Evolutionary conservation across 2,888 invertebrate genomes (phyloP).

Genomic region (Oxystoma pomonae): DNA sequence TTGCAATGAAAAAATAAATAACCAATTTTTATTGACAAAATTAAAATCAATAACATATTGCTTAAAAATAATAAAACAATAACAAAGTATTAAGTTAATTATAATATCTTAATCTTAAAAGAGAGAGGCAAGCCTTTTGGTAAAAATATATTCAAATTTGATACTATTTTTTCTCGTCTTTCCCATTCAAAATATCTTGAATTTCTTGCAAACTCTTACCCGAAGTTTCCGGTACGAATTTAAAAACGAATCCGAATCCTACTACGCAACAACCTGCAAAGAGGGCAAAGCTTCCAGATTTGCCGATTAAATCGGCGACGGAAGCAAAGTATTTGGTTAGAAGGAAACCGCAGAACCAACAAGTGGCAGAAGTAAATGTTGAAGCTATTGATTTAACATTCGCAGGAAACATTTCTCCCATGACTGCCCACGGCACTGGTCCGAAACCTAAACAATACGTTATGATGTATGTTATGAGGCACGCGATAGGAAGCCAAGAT

Average conservation of each 20-base stretch:
- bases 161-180: not conserved
- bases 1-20: too few relatives aligned
- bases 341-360: conserved; percentile 72
- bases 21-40: too few relatives aligned
- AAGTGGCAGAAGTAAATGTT: conserved; percentile 73
- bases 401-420: conserved; percentile 82
- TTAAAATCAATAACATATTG: too few relatives aligned
- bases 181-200: conserved; percentile 59
- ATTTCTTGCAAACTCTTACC: conserved; percentile 85
- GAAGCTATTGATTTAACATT: conserved; percentile 75
- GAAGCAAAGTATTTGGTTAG: conserved; percentile 68
- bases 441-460: conserved; percentile 76
- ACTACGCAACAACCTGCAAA: conserved; percentile 60
- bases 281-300: conserved; percentile 67
- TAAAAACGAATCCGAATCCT: conserved; percentile 67
- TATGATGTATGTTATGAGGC: conserved; percentile 68
- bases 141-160: too few relatives aligned
- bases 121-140: too few relatives aligned
- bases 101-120: too few relatives aligned
- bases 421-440: conserved; percentile 77
- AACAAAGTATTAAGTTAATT: too few relatives aligned
- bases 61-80: too few relatives aligned
- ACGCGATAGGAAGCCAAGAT: conserved; percentile 66
- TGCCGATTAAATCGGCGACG: conserved; percentile 57
- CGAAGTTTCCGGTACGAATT: conserved; percentile 83